Evolutionary conservation across 2,888 invertebrate species (phyloP), one percentile per base, ranked within the genome.

Genomic region (Drosophila pegasa): DNA sequence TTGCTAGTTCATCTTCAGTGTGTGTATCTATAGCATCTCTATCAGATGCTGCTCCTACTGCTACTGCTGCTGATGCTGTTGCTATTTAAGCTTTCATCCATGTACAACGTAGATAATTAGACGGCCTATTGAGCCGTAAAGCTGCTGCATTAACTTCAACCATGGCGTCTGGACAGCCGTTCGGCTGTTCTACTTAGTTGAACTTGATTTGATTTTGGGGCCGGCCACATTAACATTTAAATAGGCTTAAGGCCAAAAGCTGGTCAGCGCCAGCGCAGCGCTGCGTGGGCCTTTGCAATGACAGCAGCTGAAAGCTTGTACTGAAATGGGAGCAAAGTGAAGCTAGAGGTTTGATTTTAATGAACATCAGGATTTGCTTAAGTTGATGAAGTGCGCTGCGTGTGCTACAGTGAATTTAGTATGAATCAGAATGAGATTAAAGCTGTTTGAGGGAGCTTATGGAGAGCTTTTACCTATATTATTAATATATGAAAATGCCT

Each of bases 101-200:
- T 40, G 60, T 40, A 54, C 68, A 38, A 69, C 59, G 43, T 71
- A 81, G 65, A 75, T 88, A 85, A 85, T 85, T 88, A 85, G 87
- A 68, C 68, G 52, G 60, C 45, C 68, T 74, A 88, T 71, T 88
- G 67, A 87, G 76, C 78, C 76, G 89, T 78, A 68, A 79, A 88
- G 70, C 68, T 65, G 62, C 45, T 56, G 60, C 71, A 65, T 54
- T 51, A 50, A 54, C 43, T 38, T 51, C 25, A 40, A 33, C 33
- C 29, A 40, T 31, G 45, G 41, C 41, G 50, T 20, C 61, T 47
- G 43, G 50, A 59, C 31, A 37, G 41, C 47, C 47, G 40, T 14
- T 59, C 47, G 37, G 12, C 57, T 50, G 71, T 70, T 80, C 67
- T 59, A 70, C 55, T 81, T 67, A 72, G 69, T 72, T 68, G 64